Conservation (phyloP, 1,140 invertebrate genomes). For the Lasioglossum baleicum region DNA sequence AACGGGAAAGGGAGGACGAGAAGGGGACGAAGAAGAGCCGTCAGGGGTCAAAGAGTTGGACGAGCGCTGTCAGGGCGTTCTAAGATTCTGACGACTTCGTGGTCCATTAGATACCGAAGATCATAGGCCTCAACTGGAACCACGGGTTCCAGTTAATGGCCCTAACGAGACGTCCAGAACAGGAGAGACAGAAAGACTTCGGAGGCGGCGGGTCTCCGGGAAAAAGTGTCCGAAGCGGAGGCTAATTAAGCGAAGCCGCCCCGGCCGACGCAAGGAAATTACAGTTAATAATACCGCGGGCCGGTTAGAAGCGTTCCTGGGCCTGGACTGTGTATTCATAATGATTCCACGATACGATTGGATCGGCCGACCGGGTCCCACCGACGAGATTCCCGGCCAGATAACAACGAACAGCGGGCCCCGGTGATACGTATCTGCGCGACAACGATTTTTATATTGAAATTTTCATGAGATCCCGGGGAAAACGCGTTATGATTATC, state of each 20-base stretch:
- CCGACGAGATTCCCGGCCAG: conserved; percentile 9
- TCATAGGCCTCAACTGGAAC: conserved; percentile 51
- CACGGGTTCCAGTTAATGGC: conserved; percentile 47
- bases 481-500: conserved; percentile 14
- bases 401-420: conserved; percentile 3
- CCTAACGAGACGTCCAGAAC: conserved; percentile 60
- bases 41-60: conserved; percentile 6
- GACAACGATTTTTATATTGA: conserved; percentile 11
- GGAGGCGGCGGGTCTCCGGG: not conserved
- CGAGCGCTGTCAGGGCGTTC: conserved; percentile 49
- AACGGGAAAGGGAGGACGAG: too few relatives aligned
- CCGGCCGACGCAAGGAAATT: conserved; percentile 56
- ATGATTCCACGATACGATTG: conserved; percentile 51
- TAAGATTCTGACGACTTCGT: conserved; percentile 57
- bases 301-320: conserved; percentile 33
- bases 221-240: conserved; percentile 57
- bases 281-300: conserved; percentile 61
- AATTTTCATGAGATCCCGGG: conserved; percentile 18
- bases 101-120: conserved; percentile 61
- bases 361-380: not conserved
- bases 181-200: conserved; percentile 24
- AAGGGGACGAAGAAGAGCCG: not conserved
- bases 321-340: conserved; percentile 46
- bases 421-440: conserved; percentile 5
- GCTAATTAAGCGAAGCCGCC: conserved; percentile 64